Evolutionary conservation across 2,113 vertebrate species (phyloP).

Genomic region (Notothenia rossii): DNA sequence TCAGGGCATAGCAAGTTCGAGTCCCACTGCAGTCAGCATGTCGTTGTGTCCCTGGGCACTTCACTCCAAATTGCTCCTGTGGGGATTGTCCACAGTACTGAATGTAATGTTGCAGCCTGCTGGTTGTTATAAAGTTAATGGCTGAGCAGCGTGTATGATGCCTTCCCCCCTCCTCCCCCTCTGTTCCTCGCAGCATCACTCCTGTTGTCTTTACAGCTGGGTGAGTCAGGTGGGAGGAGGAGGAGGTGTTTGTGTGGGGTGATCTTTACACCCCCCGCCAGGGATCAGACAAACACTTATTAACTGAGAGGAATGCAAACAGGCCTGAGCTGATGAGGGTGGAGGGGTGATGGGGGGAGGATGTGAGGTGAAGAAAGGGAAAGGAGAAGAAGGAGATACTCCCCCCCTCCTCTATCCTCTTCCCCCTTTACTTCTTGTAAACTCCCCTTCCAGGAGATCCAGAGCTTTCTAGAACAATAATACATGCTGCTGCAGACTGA

Average conservation of each 20-base stretch:
- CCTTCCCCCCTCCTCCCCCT: conserved; percentile 3
- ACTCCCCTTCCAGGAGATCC: conserved; percentile 38
- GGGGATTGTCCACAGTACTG: too few species aligned
- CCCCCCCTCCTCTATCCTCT: not conserved
- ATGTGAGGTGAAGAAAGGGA: conserved; percentile 13
- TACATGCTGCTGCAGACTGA: conserved; percentile 25
- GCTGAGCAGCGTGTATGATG: conserved; percentile 46
- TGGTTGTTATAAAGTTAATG: conserved; percentile 42
- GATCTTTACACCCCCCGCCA: conserved; percentile 68
- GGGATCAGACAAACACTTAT: conserved; percentile 84
- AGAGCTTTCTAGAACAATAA: conserved; percentile 43
- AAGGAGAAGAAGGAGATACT: conserved; percentile 31
- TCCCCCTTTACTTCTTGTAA: conserved; percentile 29
- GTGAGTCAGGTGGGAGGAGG: conserved; percentile 8
- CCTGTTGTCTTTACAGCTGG: conserved; percentile 56
- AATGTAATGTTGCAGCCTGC: not conserved
- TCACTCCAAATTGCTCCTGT: too few species aligned
- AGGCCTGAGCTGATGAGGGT: conserved; percentile 69
- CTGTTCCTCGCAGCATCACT: conserved; percentile 38
- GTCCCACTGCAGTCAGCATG: too few species aligned
- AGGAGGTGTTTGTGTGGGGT: conserved; percentile 22
- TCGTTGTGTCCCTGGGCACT: too few species aligned
- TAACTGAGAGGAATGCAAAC: conserved; percentile 89
- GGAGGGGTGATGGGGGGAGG: not conserved
- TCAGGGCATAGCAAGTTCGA: too few species aligned